phyloP scores from a whole-genome alignment of 2,797 vertebrate genomes.

The Lepidocolaptes lacrymiger region DNA sequence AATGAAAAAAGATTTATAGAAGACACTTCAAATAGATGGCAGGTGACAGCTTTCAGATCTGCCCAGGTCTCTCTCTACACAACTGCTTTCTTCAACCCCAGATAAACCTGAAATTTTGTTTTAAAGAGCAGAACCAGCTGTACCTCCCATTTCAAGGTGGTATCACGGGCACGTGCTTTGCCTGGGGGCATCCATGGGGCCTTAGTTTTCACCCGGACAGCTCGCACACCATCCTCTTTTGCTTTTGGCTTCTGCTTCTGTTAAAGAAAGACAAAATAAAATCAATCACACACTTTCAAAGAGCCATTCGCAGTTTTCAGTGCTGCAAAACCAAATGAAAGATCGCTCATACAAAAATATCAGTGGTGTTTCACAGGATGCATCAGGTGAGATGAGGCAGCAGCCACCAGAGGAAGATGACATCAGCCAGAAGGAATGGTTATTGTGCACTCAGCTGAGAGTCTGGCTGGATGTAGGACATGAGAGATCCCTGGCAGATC shows the following conservation, averaged over 20 bases:
- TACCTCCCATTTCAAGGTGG: conserved; percentile 90
- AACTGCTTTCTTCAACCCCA: not conserved
- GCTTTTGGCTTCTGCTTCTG: conserved; percentile 78
- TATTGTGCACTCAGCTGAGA: not conserved
- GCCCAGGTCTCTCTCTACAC: not conserved
- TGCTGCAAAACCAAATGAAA: not conserved
- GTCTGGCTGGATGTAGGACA: not conserved
- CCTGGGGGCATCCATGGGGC: conserved; percentile 91
- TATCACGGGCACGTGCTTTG: conserved; percentile 78
- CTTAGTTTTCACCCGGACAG: conserved; percentile 84
- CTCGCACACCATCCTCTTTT: conserved; percentile 77
- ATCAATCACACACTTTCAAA: not conserved
- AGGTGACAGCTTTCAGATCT: not conserved
- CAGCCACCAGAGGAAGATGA: not conserved
- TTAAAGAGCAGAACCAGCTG: not conserved
- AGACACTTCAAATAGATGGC: not conserved
- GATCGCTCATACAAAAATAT: not conserved
- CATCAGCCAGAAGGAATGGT: not conserved
- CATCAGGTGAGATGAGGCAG: not conserved
- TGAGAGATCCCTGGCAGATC: not conserved
- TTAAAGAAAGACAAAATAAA: conserved; percentile 34
- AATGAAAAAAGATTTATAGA: not conserved
- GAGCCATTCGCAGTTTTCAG: not conserved
- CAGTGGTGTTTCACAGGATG: not conserved
- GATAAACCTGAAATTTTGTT: not conserved